A percentile compares a stretch with the other conserved stretches of the same genome.
Evolutionary conservation across 2,888 invertebrate genomes (phyloP).

Genomic region (Drosophila siamana): DNA sequence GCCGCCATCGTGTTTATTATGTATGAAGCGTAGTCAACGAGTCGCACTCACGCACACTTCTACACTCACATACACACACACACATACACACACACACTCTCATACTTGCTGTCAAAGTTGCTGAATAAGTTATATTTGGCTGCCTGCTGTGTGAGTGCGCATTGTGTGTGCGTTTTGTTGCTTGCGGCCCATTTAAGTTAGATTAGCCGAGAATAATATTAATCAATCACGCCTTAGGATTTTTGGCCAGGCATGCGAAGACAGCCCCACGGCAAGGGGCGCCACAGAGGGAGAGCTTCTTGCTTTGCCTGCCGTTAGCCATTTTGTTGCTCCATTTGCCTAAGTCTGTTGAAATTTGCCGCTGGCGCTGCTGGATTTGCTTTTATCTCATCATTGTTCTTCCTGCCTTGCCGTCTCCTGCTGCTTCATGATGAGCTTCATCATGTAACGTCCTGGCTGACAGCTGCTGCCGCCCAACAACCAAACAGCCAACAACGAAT

Average conservation of each 20-base stretch:
- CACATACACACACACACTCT: constrained; percentile 9
- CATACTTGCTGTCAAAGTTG: constrained; percentile 56
- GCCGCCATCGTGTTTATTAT: constrained; percentile 73
- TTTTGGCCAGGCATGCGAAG: constrained; percentile 41
- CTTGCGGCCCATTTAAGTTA: constrained; percentile 78
- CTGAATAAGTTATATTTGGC: constrained; percentile 74
- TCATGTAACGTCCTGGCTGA: constrained; percentile 60
- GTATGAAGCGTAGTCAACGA: constrained; percentile 73
- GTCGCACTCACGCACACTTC: constrained; percentile 58
- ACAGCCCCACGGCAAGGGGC: background rate
- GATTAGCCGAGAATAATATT: constrained; percentile 81
- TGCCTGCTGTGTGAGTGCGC: constrained; percentile 40
- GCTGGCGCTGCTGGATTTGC: constrained; percentile 38
- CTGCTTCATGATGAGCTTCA: constrained; percentile 70
- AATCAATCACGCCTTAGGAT: constrained; percentile 80
- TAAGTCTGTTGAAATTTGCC: constrained; percentile 57
- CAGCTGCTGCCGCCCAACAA: constrained; percentile 59
- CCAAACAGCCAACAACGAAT: constrained; percentile 7
- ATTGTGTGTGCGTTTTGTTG: constrained; percentile 40
- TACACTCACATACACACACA: constrained; percentile 16
- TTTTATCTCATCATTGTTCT: constrained; percentile 51
- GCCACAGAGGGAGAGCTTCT: background rate
- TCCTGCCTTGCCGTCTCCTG: background rate
- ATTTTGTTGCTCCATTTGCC: constrained; percentile 76
- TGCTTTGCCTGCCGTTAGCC: constrained; percentile 39